Conservation (phyloP, 2,797 vertebrate genomes). For the Fistularia tabacaria region DNA sequence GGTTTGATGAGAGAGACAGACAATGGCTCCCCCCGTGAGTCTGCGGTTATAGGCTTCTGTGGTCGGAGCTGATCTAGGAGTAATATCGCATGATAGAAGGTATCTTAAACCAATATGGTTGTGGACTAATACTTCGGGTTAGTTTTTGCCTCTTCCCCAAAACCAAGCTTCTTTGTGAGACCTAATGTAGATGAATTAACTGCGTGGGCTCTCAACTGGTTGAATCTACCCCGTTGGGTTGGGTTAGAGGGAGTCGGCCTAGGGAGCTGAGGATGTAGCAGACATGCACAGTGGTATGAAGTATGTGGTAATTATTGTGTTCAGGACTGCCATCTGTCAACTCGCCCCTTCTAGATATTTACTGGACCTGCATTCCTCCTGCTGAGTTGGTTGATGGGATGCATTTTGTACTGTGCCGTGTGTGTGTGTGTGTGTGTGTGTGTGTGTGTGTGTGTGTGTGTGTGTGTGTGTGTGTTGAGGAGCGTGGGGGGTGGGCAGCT, state of each 20-base stretch:
- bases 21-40: slow-evolving; percentile 54
- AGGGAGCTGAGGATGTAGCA: slow-evolving; percentile 61
- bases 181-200: slow-evolving; percentile 43
- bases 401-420: slow-evolving; percentile 38
- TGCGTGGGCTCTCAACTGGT: slow-evolving; percentile 47
- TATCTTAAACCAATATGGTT: slow-evolving; percentile 47
- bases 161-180: slow-evolving; percentile 35
- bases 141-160: slow-evolving; percentile 36
- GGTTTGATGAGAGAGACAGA: slow-evolving; percentile 58
- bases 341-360: slow-evolving; percentile 72
- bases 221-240: slow-evolving; percentile 38
- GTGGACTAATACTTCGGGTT: slow-evolving; percentile 45
- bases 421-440: slow-evolving; percentile 18
- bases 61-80: slow-evolving; percentile 36
- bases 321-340: slow-evolving; percentile 74
- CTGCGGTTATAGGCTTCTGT: slow-evolving; percentile 45
- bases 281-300: slow-evolving; percentile 72
- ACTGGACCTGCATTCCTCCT: slow-evolving; percentile 70
- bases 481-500: slow-evolving; percentile 3
- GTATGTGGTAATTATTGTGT: slow-evolving; percentile 80
- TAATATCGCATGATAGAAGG: slow-evolving; percentile 49
- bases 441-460: slow-evolving; percentile 17
- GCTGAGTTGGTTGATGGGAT: slow-evolving; percentile 61
- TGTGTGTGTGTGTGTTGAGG: slow-evolving; percentile 24
- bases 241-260: slow-evolving; percentile 55